Evolutionary conservation across 1,140 invertebrate genomes (phyloP).

Genomic region (Phthorimaea operculella): DNA sequence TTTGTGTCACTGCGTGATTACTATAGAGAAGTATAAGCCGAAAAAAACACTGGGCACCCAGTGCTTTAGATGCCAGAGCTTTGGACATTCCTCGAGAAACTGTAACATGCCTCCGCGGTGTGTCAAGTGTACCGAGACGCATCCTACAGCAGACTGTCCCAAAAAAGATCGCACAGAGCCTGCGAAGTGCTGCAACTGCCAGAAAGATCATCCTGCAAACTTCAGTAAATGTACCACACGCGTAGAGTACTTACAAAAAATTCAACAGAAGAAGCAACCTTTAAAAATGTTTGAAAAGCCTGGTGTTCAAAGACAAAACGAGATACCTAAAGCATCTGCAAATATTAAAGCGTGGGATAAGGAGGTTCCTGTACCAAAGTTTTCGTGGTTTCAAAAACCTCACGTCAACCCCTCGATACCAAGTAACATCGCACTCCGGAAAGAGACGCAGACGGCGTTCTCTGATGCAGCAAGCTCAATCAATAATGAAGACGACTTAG

Average conservation of each 20-base stretch:
- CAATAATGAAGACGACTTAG: no score
- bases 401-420: no score
- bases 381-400: no score
- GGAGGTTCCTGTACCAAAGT: no score
- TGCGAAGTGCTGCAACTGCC: conserved; percentile 14
- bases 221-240: conserved; percentile 9
- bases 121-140: conserved; percentile 18
- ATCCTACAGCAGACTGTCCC: conserved; percentile 5
- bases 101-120: conserved; percentile 11
- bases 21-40: neutral
- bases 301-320: no score
- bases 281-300: no score
- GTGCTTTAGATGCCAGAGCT: conserved; percentile 12
- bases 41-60: neutral
- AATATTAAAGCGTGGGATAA: no score
- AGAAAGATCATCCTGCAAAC: conserved; percentile 14
- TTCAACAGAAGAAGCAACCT: neutral
- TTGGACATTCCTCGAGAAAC: conserved; percentile 13
- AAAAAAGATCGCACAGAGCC: conserved; percentile 10
- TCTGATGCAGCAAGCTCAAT: no score
- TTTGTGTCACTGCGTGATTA: conserved; percentile 3
- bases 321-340: no score
- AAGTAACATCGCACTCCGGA: no score
- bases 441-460: no score
- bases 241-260: neutral